Evolutionary conservation across 2,888 invertebrate genomes (phyloP).

Genomic region (Muscina levida): DNA sequence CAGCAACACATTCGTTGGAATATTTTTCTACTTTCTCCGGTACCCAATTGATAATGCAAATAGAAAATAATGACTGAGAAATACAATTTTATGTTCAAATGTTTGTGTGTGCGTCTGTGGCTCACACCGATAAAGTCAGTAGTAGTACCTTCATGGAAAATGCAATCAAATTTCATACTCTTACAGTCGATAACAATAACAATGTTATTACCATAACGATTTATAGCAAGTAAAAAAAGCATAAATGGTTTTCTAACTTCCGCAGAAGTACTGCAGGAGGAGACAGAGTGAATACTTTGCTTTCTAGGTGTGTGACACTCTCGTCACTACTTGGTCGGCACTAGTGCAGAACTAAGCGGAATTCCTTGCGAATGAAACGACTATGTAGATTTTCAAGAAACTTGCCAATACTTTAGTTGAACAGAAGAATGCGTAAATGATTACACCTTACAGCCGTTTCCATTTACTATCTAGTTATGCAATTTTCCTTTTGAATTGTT

Average conservation of each 20-base stretch:
- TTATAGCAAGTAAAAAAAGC: slow-evolving; percentile 18
- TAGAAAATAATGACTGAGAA: slow-evolving; percentile 28
- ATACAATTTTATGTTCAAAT: slow-evolving; percentile 32
- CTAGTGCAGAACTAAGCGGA: too few species aligned
- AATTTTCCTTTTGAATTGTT: too few species aligned
- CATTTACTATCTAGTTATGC: too few species aligned
- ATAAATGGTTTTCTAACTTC: slow-evolving; percentile 23
- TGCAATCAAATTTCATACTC: slow-evolving; percentile 41
- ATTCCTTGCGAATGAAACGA: too few species aligned
- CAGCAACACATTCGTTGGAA: too few species aligned
- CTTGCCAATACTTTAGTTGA: too few species aligned
- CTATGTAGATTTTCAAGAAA: too few species aligned
- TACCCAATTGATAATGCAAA: slow-evolving; percentile 10
- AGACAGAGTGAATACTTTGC: too few species aligned
- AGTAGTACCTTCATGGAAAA: slow-evolving; percentile 13
- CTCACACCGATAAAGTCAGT: slow-evolving; percentile 24
- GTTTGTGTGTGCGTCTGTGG: slow-evolving; percentile 6
- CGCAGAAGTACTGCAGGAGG: too few species aligned
- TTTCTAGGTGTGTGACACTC: background rate
- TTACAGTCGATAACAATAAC: slow-evolving; percentile 29
- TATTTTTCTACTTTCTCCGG: too few species aligned
- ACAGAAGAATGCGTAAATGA: too few species aligned
- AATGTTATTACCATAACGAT: slow-evolving; percentile 34
- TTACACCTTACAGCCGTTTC: too few species aligned
- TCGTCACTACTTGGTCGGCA: background rate